A percentile compares a stretch with the other conserved stretches of the same genome.
Conservation (phyloP, 2,113 vertebrate genomes). For the Callipepla squamata region DNA sequence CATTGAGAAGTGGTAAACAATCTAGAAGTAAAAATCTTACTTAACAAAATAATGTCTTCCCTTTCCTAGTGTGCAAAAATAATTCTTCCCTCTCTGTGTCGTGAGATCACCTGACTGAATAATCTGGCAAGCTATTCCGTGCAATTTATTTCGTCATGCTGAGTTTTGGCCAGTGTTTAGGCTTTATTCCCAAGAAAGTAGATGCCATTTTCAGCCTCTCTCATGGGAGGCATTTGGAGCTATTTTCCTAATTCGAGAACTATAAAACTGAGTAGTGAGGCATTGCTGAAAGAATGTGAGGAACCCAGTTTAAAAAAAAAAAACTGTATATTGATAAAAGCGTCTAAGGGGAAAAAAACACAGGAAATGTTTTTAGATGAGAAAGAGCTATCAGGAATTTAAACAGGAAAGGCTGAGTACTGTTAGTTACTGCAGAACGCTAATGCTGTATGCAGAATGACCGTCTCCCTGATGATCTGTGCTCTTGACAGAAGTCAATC, state of each 20-base stretch:
- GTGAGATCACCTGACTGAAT: not conserved
- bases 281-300: conserved; percentile 23
- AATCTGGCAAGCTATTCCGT: not conserved
- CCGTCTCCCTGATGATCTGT: not conserved
- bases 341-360: not conserved
- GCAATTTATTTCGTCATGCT: not conserved
- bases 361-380: conserved; percentile 61
- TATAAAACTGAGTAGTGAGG: not conserved
- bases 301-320: conserved; percentile 49
- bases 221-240: not conserved
- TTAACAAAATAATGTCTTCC: not conserved
- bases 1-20: not conserved
- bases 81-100: not conserved
- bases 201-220: conserved; percentile 2
- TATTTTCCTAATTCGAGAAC: not conserved
- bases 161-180: not conserved
- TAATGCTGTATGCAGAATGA: not conserved
- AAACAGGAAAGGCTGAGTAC: conserved; percentile 60
- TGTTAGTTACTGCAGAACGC: conserved; percentile 15
- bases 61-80: not conserved
- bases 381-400: conserved; percentile 45
- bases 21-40: not conserved
- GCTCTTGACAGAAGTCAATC: not conserved
- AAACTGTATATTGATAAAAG: conserved; percentile 44
- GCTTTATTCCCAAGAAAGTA: conserved; percentile 2